Evolutionary conservation across 1,140 invertebrate species (phyloP).

Genomic region (Hylaeus anthracinus): DNA sequence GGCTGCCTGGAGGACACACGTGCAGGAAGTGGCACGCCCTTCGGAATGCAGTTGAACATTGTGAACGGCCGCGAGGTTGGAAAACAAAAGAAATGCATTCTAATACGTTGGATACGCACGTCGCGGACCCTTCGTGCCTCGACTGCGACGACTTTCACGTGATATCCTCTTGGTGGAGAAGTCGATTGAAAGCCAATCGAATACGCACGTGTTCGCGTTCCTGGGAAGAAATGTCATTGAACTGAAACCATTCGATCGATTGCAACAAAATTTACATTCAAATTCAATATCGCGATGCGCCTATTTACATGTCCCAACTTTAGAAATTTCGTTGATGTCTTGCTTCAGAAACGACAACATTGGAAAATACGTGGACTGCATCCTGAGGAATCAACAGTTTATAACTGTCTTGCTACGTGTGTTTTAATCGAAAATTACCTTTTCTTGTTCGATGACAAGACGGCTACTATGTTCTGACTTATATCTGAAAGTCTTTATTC

Average conservation of each 20-base stretch:
- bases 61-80: conserved; percentile 49
- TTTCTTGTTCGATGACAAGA: too few relatives aligned
- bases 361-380: too few relatives aligned
- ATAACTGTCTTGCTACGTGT: too few relatives aligned
- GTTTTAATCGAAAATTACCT: too few relatives aligned
- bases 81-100: conserved; percentile 67
- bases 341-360: too few relatives aligned
- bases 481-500: too few relatives aligned
- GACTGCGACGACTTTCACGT: conserved; percentile 29
- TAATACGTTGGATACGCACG: conserved; percentile 55
- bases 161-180: conserved; percentile 12
- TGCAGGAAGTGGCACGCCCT: conserved; percentile 69
- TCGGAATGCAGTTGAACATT: conserved; percentile 64
- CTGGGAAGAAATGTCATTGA: conserved; percentile 18
- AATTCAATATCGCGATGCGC: neutral
- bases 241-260: conserved; percentile 11
- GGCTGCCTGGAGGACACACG: conserved; percentile 71
- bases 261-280: neutral
- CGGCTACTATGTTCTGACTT: too few relatives aligned
- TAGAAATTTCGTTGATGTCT: neutral
- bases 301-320: too few relatives aligned
- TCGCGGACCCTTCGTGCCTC: conserved; percentile 40
- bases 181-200: conserved; percentile 11
- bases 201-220: neutral
- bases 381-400: too few relatives aligned